These are phyloP conservation scores for Neostethus bicornis DNA, from an alignment of 2,797 vertebrate genomes.

Conservation along the genomic window DNA sequence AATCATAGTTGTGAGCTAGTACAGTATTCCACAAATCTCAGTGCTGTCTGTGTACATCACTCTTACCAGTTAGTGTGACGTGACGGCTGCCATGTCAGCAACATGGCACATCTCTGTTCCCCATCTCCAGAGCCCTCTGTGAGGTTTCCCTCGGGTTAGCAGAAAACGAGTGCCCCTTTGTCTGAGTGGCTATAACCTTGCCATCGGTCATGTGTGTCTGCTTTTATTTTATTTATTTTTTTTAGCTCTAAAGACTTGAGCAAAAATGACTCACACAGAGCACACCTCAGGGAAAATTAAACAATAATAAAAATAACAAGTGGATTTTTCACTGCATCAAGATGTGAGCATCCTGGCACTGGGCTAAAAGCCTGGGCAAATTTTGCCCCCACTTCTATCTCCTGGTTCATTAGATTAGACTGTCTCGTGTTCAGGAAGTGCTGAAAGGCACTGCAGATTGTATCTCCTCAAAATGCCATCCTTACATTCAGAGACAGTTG, in stretches of 20 bases:
- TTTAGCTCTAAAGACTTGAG: constrained; percentile 79
- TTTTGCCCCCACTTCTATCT: constrained; percentile 56
- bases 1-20: constrained; percentile 53
- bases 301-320: constrained; percentile 77
- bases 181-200: constrained; percentile 84
- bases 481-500: constrained; percentile 75
- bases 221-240: constrained; percentile 33
- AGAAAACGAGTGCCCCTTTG: constrained; percentile 79
- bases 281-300: constrained; percentile 78
- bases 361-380: constrained; percentile 78
- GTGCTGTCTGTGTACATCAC: constrained; percentile 78
- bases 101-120: constrained; percentile 72
- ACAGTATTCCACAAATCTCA: constrained; percentile 65
- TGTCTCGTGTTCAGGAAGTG: constrained; percentile 82
- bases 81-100: constrained; percentile 83
- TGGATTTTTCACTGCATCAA: constrained; percentile 76
- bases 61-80: constrained; percentile 75
- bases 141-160: constrained; percentile 81
- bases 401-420: constrained; percentile 81
- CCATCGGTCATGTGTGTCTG: constrained; percentile 76
- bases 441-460: constrained; percentile 84
- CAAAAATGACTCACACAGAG: constrained; percentile 81
- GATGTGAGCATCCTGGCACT: constrained; percentile 66
- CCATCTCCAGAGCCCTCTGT: constrained; percentile 71
- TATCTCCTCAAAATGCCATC: constrained; percentile 76